phyloP scores from a whole-genome alignment of 2,113 vertebrate species.

The Lampris incognitus region DNA sequence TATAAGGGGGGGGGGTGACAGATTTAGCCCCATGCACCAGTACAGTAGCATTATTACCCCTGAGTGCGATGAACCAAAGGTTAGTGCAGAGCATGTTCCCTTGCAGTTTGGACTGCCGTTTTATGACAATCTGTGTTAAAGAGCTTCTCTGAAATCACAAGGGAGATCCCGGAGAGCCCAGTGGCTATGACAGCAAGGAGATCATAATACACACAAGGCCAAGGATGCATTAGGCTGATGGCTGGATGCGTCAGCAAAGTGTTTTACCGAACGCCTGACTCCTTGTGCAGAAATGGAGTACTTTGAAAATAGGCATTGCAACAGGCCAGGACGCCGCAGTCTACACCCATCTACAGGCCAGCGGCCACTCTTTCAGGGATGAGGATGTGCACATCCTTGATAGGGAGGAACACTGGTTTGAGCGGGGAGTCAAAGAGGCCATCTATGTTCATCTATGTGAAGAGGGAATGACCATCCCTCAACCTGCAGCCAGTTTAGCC shows the following conservation, averaged over 20 bases:
- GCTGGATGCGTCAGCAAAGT: neutral
- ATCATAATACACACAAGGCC: neutral
- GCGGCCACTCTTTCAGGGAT: too few species aligned
- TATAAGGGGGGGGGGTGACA: slow-evolving; percentile 22
- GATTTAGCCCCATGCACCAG: slow-evolving; percentile 49
- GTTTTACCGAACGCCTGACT: neutral
- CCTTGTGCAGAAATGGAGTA: neutral
- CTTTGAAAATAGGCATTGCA: neutral
- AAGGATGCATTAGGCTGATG: slow-evolving; percentile 12
- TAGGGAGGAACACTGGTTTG: too few species aligned
- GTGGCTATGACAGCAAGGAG: neutral
- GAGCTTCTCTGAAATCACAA: slow-evolving; percentile 16
- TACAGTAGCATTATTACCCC: slow-evolving; percentile 46
- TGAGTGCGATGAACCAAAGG: slow-evolving; percentile 44
- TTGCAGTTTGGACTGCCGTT: slow-evolving; percentile 12
- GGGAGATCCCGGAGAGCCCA: neutral
- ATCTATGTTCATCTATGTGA: too few species aligned
- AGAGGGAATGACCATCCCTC: too few species aligned
- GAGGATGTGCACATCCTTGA: too few species aligned
- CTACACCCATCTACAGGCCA: too few species aligned
- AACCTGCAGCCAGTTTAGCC: too few species aligned
- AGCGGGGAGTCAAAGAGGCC: too few species aligned
- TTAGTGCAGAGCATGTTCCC: slow-evolving; percentile 21
- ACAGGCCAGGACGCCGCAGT: too few species aligned
- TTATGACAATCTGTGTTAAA: slow-evolving; percentile 22